Conservation (phyloP, 2,797 vertebrate genomes). For the Mergus octosetaceus region DNA sequence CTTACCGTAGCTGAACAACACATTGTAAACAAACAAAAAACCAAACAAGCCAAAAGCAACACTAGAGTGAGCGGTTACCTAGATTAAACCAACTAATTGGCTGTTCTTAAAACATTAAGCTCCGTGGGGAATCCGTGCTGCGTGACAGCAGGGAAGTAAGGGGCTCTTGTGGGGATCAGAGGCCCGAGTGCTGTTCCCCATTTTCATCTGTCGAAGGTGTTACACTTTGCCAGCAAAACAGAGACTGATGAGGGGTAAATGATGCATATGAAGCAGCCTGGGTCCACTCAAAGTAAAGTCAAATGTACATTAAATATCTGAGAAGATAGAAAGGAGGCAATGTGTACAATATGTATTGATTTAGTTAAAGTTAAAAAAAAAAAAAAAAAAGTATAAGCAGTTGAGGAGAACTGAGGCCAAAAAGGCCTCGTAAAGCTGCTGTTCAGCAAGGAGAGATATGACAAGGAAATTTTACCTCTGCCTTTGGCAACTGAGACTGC, state of each 20-base stretch:
- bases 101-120: background rate
- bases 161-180: background rate
- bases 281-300: background rate
- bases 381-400: background rate
- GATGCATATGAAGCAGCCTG: background rate
- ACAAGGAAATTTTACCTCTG: background rate
- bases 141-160: background rate
- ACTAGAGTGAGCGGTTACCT: background rate
- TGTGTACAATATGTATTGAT: background rate
- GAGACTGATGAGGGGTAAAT: background rate
- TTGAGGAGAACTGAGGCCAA: background rate
- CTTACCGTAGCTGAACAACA: background rate
- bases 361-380: background rate
- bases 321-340: background rate
- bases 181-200: background rate
- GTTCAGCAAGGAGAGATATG: background rate
- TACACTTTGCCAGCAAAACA: background rate
- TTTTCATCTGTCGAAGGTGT: background rate
- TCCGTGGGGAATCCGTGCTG: background rate
- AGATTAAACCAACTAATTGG: background rate
- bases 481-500: background rate
- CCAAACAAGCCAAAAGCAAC: background rate
- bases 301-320: background rate
- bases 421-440: background rate
- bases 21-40: constrained; percentile 20